Percentiles rank a stretch among this genome's conserved stretches.
These are phyloP conservation scores for Pteropus rufus DNA, from an alignment of 2,797 vertebrate species.

Conservation along the genomic window DNA sequence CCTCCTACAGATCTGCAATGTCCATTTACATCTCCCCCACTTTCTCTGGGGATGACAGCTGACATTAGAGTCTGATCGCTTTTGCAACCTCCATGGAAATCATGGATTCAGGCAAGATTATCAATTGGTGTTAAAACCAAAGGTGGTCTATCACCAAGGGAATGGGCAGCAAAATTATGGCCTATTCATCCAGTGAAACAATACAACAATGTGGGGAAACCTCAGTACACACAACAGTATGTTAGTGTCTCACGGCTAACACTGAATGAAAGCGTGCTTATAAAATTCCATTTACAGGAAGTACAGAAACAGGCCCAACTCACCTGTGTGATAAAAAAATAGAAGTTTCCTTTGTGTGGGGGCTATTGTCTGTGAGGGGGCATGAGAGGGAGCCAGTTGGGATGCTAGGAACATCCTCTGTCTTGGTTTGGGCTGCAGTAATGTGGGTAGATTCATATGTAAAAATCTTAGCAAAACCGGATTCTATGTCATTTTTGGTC, in stretches of 20 bases:
- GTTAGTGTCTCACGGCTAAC: not conserved
- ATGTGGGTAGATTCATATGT: not conserved
- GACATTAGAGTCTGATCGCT: not conserved
- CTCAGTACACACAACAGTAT: not conserved
- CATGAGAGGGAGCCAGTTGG: not conserved
- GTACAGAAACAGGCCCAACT: not conserved
- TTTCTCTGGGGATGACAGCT: not conserved
- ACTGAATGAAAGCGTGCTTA: not conserved
- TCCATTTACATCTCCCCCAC: not conserved
- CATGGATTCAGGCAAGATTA: not conserved
- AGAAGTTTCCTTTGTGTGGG: not conserved
- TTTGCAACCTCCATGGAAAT: not conserved
- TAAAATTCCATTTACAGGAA: not conserved
- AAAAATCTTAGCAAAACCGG: not conserved
- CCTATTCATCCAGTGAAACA: not conserved
- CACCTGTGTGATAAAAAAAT: not conserved
- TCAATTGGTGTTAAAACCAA: not conserved
- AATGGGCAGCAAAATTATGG: not conserved
- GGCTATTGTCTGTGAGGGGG: not conserved
- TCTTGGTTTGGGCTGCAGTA: not conserved
- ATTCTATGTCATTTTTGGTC: not conserved
- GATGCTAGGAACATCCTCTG: not conserved
- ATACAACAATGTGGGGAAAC: not conserved
- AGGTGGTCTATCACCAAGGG: not conserved
- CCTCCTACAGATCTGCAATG: not conserved